These are phyloP conservation scores for Eurypyga helias DNA, from an alignment of 2,113 vertebrate species.

Conservation along the genomic window DNA sequence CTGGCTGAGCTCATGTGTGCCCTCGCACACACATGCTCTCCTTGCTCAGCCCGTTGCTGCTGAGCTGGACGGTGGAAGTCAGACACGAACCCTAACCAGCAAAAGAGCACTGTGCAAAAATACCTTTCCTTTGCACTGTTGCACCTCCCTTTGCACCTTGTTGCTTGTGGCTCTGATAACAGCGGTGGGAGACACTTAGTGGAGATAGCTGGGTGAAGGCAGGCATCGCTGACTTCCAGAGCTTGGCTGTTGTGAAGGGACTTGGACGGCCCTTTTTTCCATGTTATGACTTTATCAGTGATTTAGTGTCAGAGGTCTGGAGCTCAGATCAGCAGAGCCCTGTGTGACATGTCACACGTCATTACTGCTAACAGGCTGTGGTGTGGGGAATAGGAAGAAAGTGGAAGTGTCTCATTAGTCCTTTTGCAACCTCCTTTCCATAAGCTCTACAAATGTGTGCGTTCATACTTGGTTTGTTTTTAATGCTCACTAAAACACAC, in stretches of 20 bases:
- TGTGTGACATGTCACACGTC: neutral
- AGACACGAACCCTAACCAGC: fast-evolving
- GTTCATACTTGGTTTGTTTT: neutral
- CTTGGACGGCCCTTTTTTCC: neutral
- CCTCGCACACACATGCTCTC: fast-evolving
- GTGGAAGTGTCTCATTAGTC: neutral
- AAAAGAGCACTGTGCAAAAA: neutral
- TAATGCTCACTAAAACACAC: neutral
- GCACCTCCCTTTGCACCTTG: neutral
- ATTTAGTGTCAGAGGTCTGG: neutral
- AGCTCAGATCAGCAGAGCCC: neutral
- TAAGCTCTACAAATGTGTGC: neutral
- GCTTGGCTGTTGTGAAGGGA: neutral
- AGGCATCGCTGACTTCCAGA: neutral
- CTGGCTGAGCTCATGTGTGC: fast-evolving
- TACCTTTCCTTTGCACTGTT: neutral
- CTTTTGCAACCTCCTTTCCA: neutral
- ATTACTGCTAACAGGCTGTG: neutral
- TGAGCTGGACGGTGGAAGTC: neutral
- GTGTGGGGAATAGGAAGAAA: neutral
- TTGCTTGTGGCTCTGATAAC: neutral
- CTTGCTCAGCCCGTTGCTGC: fast-evolving
- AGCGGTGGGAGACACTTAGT: neutral
- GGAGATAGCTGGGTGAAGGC: neutral
- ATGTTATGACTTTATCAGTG: slow-evolving; percentile 7